phyloP scores from a whole-genome alignment of 2,113 vertebrate species.

The Python bivittatus region DNA sequence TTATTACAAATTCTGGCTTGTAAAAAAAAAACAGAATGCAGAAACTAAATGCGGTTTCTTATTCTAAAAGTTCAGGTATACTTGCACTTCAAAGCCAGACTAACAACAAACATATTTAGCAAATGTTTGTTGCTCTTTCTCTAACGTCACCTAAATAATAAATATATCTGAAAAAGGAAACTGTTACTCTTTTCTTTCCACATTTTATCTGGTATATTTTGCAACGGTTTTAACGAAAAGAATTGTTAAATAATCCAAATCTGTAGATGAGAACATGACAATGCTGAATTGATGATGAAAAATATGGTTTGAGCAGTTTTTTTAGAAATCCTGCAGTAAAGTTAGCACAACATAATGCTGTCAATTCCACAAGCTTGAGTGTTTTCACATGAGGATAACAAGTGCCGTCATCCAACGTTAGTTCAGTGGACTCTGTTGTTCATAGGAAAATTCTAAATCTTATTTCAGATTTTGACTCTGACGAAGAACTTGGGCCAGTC shows the following conservation, averaged over 20 bases:
- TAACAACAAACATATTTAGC: constrained; percentile 5
- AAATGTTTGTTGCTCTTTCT: not conserved
- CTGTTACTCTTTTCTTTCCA: not conserved
- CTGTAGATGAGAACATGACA: not conserved
- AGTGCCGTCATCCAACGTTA: constrained; percentile 54
- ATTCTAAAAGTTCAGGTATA: not conserved
- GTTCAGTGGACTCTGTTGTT: constrained; percentile 57
- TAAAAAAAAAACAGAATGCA: not conserved
- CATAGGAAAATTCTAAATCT: constrained; percentile 78
- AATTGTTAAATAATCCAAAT: not conserved
- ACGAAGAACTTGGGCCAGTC: constrained; percentile 77
- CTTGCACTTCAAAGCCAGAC: not conserved
- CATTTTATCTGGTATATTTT: not conserved
- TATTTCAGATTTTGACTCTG: constrained; percentile 83
- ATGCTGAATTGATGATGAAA: not conserved
- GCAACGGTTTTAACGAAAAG: not conserved
- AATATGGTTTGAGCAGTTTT: constrained; percentile 5
- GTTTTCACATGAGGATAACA: constrained; percentile 48
- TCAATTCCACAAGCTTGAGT: constrained; percentile 26
- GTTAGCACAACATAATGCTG: constrained; percentile 40
- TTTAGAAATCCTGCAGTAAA: constrained; percentile 49
- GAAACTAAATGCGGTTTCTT: constrained; percentile 11
- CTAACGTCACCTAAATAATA: not conserved
- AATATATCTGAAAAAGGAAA: not conserved
- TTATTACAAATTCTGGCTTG: not conserved